Conservation (phyloP, 2,888 invertebrate species). For the Campoplex capitator region DNA sequence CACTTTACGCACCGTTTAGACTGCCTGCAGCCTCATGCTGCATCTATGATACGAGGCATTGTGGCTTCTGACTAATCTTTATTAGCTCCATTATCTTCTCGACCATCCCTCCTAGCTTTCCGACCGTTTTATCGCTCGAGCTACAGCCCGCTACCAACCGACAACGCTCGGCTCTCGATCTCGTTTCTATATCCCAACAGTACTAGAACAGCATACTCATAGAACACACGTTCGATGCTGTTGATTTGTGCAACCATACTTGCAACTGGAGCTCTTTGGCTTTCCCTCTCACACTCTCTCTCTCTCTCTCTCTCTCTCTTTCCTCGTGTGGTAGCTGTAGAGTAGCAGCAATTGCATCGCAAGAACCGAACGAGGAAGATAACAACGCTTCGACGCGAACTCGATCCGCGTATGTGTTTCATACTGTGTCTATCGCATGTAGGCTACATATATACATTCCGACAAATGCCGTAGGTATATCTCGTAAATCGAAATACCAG, state of each 20-base stretch:
- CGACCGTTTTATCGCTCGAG: constrained; percentile 61
- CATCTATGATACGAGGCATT: constrained; percentile 43
- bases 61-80: constrained; percentile 62
- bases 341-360: constrained; percentile 54
- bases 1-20: constrained; percentile 15
- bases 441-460: constrained; percentile 31
- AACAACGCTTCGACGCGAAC: constrained; percentile 50
- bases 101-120: constrained; percentile 55
- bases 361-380: constrained; percentile 56
- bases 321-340: constrained; percentile 18
- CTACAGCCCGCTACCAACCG: constrained; percentile 44
- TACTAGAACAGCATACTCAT: constrained; percentile 15
- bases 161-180: constrained; percentile 45
- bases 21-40: not conserved
- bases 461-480: constrained; percentile 55
- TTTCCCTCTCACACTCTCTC: not conserved
- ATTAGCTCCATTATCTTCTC: constrained; percentile 65
- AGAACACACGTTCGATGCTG: constrained; percentile 43
- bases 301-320: not conserved
- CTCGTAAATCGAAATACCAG: constrained; percentile 62
- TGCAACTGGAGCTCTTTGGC: constrained; percentile 38
- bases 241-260: constrained; percentile 62
- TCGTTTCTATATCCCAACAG: constrained; percentile 50
- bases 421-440: not conserved
- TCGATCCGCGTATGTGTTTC: constrained; percentile 35